These are phyloP conservation scores for Brachionus plicatilis DNA, from an alignment of 1,140 invertebrate species.

Conservation along the genomic window DNA sequence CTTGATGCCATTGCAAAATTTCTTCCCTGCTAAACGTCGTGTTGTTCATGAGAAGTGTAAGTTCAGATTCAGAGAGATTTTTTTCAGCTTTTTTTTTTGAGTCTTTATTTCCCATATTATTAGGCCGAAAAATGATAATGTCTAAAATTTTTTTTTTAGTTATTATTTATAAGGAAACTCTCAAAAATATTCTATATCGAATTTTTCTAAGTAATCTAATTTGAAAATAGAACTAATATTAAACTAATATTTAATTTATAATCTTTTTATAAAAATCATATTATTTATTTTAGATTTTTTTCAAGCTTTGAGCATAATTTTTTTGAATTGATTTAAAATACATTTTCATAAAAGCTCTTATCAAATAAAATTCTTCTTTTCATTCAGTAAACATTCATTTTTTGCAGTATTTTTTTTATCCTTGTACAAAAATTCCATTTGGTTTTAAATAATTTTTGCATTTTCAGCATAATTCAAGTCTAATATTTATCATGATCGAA, in stretches of 20 bases:
- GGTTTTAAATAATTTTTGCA: not conserved
- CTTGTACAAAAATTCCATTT: not conserved
- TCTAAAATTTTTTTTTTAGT: not conserved
- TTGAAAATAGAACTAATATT: not conserved
- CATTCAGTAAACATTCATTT: not conserved
- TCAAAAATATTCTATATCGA: not conserved
- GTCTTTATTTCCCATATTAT: constrained; percentile 30
- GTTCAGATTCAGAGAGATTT: constrained; percentile 48
- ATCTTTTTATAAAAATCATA: not conserved
- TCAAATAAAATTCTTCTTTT: too few relatives aligned
- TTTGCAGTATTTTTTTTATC: not conserved
- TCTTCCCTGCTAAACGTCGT: constrained; percentile 55
- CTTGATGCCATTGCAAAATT: constrained; percentile 57
- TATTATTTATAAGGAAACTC: not conserved
- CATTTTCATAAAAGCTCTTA: not conserved
- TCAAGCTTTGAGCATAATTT: not conserved
- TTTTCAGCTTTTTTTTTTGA: not conserved
- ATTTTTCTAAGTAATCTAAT: not conserved
- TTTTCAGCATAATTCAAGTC: not conserved
- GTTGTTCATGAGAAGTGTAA: constrained; percentile 52
- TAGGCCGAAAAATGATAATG: too few relatives aligned
- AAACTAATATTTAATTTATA: not conserved
- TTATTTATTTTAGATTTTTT: not conserved
- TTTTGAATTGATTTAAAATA: not conserved
- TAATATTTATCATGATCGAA: not conserved